phyloP scores from a whole-genome alignment of 2,113 vertebrate genomes.

The Stomatorhinus ivindoensis region DNA sequence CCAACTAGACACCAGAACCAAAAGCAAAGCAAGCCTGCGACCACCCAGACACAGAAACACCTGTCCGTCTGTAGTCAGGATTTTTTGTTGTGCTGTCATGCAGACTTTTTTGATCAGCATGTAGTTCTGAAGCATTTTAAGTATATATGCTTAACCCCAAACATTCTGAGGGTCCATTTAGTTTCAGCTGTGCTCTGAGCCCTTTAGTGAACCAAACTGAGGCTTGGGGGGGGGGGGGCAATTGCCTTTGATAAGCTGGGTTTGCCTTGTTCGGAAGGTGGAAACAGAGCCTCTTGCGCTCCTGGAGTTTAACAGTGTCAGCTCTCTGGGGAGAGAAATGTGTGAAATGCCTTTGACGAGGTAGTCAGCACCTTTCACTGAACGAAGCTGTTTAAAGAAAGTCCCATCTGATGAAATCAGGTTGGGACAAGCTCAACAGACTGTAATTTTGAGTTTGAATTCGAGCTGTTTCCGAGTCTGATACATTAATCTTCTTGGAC shows the following conservation, averaged over 20 bases:
- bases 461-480: not conserved
- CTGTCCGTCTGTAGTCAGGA: not conserved
- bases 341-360: constrained; percentile 29
- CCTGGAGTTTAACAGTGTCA: constrained; percentile 45
- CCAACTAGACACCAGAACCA: not conserved
- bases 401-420: constrained; percentile 18
- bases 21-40: not conserved
- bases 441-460: not conserved
- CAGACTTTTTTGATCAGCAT: constrained; percentile 41
- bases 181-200: constrained; percentile 32
- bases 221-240: too few species aligned
- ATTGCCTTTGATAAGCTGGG: not conserved
- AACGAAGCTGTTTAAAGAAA: constrained; percentile 27
- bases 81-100: not conserved
- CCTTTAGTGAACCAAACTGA: constrained; percentile 60
- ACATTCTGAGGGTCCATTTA: constrained; percentile 40
- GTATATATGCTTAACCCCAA: constrained; percentile 32
- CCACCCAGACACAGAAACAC: not conserved
- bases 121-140: constrained; percentile 30
- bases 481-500: constrained; percentile 1
- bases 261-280: constrained; percentile 15
- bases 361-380: not conserved
- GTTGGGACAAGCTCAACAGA: constrained; percentile 18
- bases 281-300: constrained; percentile 36
- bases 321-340: constrained; percentile 44